Evolutionary conservation across 2,113 vertebrate species (phyloP).

Genomic region (Nanorana parkeri): DNA sequence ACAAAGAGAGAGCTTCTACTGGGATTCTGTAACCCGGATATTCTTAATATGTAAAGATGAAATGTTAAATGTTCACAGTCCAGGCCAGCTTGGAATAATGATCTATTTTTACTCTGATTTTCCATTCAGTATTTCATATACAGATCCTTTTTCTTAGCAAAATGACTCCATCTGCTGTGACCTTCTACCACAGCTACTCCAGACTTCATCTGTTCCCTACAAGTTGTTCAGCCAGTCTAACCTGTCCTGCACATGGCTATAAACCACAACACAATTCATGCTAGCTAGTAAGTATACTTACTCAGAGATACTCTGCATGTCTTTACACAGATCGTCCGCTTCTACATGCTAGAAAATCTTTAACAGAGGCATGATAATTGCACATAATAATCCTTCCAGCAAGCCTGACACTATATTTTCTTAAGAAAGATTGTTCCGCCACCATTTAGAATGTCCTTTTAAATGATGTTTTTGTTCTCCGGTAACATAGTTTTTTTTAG

Average conservation of each 20-base stretch:
- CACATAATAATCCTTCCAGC: neutral
- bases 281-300: neutral
- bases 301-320: neutral
- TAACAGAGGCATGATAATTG: neutral
- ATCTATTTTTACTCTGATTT: constrained; percentile 20
- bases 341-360: neutral
- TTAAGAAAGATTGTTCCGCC: no score
- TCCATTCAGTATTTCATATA: constrained; percentile 15
- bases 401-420: neutral
- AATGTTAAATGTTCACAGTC: neutral
- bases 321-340: neutral
- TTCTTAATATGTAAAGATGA: neutral
- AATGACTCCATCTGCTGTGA: constrained; percentile 16
- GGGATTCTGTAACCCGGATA: no score
- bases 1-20: no score
- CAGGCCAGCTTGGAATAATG: neutral
- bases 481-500: no score
- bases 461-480: no score
- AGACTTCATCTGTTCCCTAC: neutral
- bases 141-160: constrained; percentile 3
- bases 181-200: constrained; percentile 16
- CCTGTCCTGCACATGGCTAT: constrained; percentile 2
- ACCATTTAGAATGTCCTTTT: no score
- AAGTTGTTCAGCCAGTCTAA: constrained; percentile 26
- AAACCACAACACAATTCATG: neutral